These are phyloP conservation scores for Wiebesia pumilae DNA, from an alignment of 1,140 invertebrate species.

Conservation along the genomic window DNA sequence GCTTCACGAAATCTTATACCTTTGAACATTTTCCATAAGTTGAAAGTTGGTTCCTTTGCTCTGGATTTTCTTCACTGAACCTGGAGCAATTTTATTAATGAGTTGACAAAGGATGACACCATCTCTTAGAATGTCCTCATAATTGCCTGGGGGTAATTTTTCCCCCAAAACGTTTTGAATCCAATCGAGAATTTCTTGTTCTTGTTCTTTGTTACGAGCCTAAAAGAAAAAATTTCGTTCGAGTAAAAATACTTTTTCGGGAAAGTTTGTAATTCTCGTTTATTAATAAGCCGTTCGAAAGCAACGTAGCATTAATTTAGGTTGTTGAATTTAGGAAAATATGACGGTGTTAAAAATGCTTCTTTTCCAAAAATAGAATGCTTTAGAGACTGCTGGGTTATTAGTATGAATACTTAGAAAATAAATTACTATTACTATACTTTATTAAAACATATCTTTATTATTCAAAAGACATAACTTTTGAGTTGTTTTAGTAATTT, in stretches of 20 bases:
- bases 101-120: constrained; percentile 95
- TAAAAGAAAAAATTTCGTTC: constrained; percentile 64
- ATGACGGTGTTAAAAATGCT: constrained; percentile 39
- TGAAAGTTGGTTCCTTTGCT: constrained; percentile 97
- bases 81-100: constrained; percentile 95
- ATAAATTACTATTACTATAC: constrained; percentile 31
- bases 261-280: constrained; percentile 2
- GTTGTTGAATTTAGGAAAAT: too few relatives aligned
- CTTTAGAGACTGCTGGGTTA: constrained; percentile 3
- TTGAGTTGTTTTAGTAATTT: not conserved
- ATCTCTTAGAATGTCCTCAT: constrained; percentile 94
- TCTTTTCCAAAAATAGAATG: constrained; percentile 42
- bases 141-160: constrained; percentile 86
- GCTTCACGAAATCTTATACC: constrained; percentile 69
- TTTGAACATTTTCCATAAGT: constrained; percentile 98
- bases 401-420: constrained; percentile 35
- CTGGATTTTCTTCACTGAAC: constrained; percentile 97
- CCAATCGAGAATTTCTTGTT: constrained; percentile 93
- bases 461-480: not conserved
- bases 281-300: not conserved
- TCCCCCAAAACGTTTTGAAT: constrained; percentile 92
- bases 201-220: constrained; percentile 92
- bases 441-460: not conserved
- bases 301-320: not conserved
- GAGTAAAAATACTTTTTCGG: not conserved